Conservation (phyloP, 2,888 invertebrate genomes). For the Ectemnius cavifrons region DNA sequence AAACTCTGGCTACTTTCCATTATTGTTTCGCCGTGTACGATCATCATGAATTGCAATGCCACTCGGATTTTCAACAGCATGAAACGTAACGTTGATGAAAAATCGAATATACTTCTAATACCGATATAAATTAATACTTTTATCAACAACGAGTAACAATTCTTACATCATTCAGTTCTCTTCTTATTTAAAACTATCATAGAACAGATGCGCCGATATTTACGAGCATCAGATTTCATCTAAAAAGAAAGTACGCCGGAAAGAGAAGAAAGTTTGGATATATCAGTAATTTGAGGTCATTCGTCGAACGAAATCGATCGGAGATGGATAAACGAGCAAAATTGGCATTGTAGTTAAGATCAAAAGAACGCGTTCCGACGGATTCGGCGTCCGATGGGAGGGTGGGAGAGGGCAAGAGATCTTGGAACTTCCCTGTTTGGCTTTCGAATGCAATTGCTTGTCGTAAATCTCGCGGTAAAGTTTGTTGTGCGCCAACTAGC, state of each 20-base stretch:
- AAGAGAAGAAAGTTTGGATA: slow-evolving; percentile 47
- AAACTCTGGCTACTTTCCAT: no score
- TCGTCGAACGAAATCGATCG: slow-evolving; percentile 38
- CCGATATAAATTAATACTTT: no score
- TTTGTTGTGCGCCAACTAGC: slow-evolving; percentile 63
- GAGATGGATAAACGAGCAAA: slow-evolving; percentile 59
- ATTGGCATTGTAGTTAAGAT: slow-evolving; percentile 61
- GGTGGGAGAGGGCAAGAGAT: slow-evolving; percentile 2
- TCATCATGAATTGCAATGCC: background rate
- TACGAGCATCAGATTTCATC: no score
- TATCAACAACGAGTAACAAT: no score
- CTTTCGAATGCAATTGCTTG: slow-evolving; percentile 64
- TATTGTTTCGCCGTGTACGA: background rate
- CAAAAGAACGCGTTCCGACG: slow-evolving; percentile 35
- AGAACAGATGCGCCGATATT: no score
- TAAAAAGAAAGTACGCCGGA: slow-evolving; percentile 13
- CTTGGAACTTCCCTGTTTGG: slow-evolving; percentile 55
- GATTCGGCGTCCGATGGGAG: slow-evolving; percentile 8
- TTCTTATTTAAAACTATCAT: no score
- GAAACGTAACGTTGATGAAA: no score
- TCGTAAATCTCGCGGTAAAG: slow-evolving; percentile 67
- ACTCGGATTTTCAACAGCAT: no score
- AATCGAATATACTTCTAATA: no score
- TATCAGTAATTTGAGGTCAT: slow-evolving; percentile 43
- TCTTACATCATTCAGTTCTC: no score